A percentile compares a stretch with the other conserved stretches of the same genome.
Evolutionary conservation across 1,140 invertebrate genomes (phyloP).

Genomic region (Helicoverpa armigera): DNA sequence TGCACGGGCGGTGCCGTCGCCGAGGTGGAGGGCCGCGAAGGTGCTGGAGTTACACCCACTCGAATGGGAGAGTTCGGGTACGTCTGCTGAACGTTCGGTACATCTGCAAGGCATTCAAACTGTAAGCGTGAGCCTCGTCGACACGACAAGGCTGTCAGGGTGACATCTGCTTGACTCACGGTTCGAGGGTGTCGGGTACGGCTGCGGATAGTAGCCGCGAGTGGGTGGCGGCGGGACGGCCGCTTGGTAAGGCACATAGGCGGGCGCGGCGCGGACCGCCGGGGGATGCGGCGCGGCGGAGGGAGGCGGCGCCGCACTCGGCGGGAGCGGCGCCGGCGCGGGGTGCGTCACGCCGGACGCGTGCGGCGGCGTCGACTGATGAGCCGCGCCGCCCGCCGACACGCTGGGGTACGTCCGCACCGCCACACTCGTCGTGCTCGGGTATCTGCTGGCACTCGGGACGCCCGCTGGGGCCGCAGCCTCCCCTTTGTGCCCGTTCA

Average conservation of each 20-base stretch:
- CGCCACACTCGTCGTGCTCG: not conserved
- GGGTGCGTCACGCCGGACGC: not conserved
- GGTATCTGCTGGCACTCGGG: not conserved
- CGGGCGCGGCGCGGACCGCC: not conserved
- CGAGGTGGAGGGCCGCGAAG: not conserved
- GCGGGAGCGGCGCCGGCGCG: not conserved
- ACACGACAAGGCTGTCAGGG: not conserved
- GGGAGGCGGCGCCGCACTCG: not conserved
- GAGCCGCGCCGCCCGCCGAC: not conserved
- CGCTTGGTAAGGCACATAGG: constrained; percentile 45
- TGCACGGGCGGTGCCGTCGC: not conserved
- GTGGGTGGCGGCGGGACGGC: constrained; percentile 41
- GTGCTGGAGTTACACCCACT: not conserved
- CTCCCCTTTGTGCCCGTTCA: not conserved
- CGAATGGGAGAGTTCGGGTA: constrained; percentile 1
- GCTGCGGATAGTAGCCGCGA: constrained; percentile 32
- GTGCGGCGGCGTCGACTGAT: not conserved
- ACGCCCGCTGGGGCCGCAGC: not conserved
- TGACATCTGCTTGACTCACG: constrained; percentile 5
- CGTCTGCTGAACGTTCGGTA: not conserved
- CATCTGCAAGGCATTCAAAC: not conserved
- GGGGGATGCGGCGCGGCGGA: not conserved
- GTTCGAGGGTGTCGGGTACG: not conserved
- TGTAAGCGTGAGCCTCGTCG: not conserved
- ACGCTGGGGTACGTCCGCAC: not conserved